A percentile compares a stretch with the other conserved stretches of the same genome.
Conservation (phyloP, 2,113 vertebrate species). For the Rhabdomys dilectus region DNA sequence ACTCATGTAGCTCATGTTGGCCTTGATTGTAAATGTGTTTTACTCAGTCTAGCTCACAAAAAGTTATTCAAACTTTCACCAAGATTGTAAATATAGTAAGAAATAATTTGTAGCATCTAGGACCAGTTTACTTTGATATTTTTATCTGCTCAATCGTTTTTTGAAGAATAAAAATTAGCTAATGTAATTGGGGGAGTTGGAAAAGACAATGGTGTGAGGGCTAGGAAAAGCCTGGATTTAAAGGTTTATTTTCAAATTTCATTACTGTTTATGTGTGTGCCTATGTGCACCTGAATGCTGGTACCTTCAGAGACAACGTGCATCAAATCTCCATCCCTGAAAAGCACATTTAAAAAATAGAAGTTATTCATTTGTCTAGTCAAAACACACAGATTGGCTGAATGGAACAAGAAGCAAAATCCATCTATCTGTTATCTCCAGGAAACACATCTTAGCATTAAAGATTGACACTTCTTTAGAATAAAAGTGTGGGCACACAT, state of each 20-base stretch:
- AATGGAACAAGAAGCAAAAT: background rate
- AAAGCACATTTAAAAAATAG: background rate
- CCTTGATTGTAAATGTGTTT: background rate
- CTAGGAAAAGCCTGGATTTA: background rate
- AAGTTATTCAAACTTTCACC: background rate
- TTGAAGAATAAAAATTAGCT: background rate
- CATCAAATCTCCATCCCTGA: too few species aligned
- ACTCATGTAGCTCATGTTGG: background rate
- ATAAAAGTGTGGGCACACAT: background rate
- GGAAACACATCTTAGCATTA: background rate
- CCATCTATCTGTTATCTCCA: background rate
- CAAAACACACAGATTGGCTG: background rate
- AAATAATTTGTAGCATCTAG: background rate
- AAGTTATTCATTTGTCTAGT: background rate
- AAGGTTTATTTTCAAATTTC: background rate
- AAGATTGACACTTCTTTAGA: background rate
- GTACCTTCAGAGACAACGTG: background rate
- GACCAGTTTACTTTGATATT: background rate
- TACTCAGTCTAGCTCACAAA: background rate
- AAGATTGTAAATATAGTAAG: background rate
- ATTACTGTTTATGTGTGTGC: background rate
- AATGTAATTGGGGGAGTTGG: slow-evolving; percentile 12
- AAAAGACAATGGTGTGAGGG: background rate
- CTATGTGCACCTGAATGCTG: background rate
- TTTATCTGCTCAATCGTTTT: background rate